Conservation (phyloP, 2,888 invertebrate genomes). For the Drosophila buzzatii region DNA sequence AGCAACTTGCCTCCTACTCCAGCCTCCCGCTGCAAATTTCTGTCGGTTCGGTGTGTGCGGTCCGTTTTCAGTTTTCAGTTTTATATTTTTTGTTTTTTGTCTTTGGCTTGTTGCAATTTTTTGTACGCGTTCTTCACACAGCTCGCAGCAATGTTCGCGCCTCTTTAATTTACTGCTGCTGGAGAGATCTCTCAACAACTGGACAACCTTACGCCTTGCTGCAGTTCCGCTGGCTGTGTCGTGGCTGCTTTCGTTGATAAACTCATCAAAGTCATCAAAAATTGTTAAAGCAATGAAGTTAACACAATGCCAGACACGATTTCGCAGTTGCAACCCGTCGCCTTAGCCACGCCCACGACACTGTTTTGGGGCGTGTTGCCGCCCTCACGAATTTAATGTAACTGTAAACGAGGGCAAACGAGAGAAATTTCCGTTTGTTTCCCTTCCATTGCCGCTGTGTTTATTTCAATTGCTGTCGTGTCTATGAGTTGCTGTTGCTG, state of each 20-base stretch:
- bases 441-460: constrained; percentile 20
- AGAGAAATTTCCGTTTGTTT: constrained; percentile 22
- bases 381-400: constrained; percentile 73
- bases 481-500: constrained; percentile 17
- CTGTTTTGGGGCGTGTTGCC: constrained; percentile 45
- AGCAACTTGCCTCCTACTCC: constrained; percentile 59
- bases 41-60: constrained; percentile 40
- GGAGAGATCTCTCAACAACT: constrained; percentile 32
- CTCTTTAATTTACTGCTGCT: constrained; percentile 71
- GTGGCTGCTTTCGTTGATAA: constrained; percentile 64
- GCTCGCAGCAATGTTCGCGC: constrained; percentile 75
- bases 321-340: constrained; percentile 25
- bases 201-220: background rate
- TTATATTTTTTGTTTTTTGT: background rate
- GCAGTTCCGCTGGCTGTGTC: background rate
- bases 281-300: constrained; percentile 57
- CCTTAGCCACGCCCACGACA: background rate
- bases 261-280: constrained; percentile 79
- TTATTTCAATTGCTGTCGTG: constrained; percentile 61
- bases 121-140: constrained; percentile 53
- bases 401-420: constrained; percentile 50
- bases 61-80: constrained; percentile 12
- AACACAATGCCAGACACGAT: constrained; percentile 72
- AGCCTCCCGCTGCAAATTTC: background rate
- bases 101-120: constrained; percentile 25